Percentiles rank a stretch among this genome's conserved stretches.
These are phyloP conservation scores for Gallinago undulata DNA, from an alignment of 2,113 vertebrate genomes.

Conservation along the genomic window DNA sequence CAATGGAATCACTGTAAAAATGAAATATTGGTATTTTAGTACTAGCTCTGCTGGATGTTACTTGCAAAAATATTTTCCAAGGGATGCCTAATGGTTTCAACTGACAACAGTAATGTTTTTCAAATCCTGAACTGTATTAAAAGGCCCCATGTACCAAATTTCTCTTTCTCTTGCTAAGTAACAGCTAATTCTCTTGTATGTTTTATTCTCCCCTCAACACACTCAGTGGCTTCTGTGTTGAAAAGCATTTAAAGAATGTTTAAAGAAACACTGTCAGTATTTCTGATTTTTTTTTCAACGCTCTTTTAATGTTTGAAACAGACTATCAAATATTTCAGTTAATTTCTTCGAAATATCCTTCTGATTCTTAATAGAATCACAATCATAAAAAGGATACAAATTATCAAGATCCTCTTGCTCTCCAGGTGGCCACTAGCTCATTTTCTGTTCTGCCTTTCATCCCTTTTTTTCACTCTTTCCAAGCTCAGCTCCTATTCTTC, in stretches of 20 bases:
- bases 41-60: not conserved
- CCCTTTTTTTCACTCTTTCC: not conserved
- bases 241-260: not conserved
- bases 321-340: not conserved
- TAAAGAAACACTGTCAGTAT: not conserved
- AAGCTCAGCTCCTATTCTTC: not conserved
- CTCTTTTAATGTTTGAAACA: not conserved
- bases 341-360: not conserved
- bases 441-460: not conserved
- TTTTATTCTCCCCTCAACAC: not conserved
- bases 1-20: not conserved
- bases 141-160: not conserved
- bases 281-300: not conserved
- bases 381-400: not conserved
- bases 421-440: not conserved
- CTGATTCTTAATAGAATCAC: not conserved
- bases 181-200: not conserved
- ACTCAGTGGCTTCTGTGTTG: not conserved
- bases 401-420: not conserved
- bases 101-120: not conserved
- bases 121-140: not conserved
- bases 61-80: conserved; percentile 11
- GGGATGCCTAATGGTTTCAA: not conserved
- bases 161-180: not conserved
- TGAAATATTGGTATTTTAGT: not conserved